A percentile compares a stretch with the other conserved stretches of the same genome.
phyloP scores from a whole-genome alignment of 2,113 vertebrate species.

The Nesoenas mayeri region DNA sequence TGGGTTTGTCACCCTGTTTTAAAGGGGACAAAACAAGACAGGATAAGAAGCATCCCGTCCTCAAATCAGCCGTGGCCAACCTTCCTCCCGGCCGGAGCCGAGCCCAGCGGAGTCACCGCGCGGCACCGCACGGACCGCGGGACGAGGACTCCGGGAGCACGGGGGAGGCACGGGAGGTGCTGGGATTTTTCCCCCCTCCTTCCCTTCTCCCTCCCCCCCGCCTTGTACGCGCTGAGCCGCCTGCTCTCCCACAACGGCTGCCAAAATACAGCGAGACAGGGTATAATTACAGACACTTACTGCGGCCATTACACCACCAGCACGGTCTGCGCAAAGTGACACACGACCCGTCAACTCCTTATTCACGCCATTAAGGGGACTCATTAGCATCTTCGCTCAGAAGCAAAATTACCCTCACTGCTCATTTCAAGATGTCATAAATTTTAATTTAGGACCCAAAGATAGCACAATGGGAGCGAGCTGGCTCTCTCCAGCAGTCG shows the following conservation, averaged over 20 bases:
- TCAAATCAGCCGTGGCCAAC: not conserved
- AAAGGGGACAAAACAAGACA: not conserved
- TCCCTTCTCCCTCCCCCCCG: not conserved
- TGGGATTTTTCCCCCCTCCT: not conserved
- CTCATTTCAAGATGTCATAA: conserved; percentile 87
- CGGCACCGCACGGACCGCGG: fast-evolving
- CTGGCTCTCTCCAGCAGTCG: conserved; percentile 55
- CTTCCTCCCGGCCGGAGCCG: not conserved
- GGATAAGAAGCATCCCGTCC: not conserved
- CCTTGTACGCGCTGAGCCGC: conserved; percentile 59
- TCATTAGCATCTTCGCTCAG: conserved; percentile 85
- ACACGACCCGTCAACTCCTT: conserved; percentile 83
- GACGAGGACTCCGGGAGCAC: not conserved
- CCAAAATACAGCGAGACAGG: conserved; percentile 84
- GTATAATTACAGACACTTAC: conserved; percentile 84
- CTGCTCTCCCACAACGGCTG: conserved; percentile 79
- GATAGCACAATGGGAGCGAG: conserved; percentile 80
- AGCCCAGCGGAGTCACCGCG: not conserved
- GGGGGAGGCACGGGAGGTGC: not conserved
- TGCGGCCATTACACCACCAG: conserved; percentile 79
- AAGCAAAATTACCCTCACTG: conserved; percentile 85
- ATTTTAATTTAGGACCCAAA: conserved; percentile 86
- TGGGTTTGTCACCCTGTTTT: not conserved
- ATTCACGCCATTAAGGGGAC: conserved; percentile 82
- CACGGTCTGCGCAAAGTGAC: conserved; percentile 73